Base-by-base conservation (phyloP, 1,140 invertebrate species). In the Cydia fagiglandana region DNA sequence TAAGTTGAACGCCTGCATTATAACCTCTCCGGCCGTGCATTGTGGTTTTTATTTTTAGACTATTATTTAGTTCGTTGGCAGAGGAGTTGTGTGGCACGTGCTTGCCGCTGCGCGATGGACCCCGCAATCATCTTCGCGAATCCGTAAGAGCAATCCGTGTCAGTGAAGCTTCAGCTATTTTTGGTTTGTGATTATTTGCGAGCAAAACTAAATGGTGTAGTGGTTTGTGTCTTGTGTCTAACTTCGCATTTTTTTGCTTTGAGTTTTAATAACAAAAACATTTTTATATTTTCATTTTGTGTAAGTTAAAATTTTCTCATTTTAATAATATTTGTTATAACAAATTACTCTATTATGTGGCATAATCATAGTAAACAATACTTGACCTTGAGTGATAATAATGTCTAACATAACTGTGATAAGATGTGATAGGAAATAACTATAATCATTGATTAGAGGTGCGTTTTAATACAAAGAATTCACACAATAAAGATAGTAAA, bases 31-130 rank as follows among this genome's bases (percentile, higher is more conserved):
- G 77, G 80, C 76, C 79, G 88, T 84, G 82, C 86, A 88, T 87
- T 88, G 86, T 86, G 86, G 79, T 88, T 91, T 88, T 91, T 91
- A 91, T 93, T 93, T 92, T 91, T 91, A 91, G 90, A 91, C 83
- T 81, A 86, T 89, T 84, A 85, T 89, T 84, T 88, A 90, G 88
- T 88, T 86, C 86, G 85, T 91, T 89, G 88, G 89, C 85, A 86
- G 83, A 81, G 84, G 82, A 76, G 83, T 75, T 64, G 84, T 84
- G 79, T 81, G 80, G 79, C 89, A 91, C 91, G 88, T 92, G 89
- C 79, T 87, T 73, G 77, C 76, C 80, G 77, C 76, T 80, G 76
- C 78, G 81, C 80, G 45, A 91, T 91, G 88, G 89, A 88, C 73
- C 64, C 83, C 74, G 81, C 83, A 70, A 78, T 91, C 76, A 81